Conservation (phyloP, 1,140 invertebrate species). For the Drosophila ercepeae region DNA sequence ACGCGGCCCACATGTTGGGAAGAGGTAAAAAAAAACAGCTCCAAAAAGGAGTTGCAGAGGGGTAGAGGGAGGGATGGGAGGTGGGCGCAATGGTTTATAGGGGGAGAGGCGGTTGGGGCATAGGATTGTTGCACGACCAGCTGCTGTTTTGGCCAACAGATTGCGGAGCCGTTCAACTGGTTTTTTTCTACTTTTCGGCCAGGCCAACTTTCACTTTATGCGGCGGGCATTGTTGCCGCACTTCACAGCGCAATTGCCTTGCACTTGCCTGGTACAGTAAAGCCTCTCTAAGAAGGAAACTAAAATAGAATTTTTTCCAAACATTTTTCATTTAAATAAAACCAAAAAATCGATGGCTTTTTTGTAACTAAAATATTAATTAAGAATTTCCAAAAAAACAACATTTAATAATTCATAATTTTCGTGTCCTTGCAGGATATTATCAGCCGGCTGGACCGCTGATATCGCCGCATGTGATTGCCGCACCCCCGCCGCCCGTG, state of each 20-base stretch:
- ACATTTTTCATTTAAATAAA: too few species aligned
- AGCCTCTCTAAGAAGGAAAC: not conserved
- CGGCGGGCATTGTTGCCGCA: slow-evolving; percentile 55
- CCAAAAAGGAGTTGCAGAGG: not conserved
- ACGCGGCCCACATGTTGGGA: slow-evolving; percentile 81
- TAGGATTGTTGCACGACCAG: slow-evolving; percentile 71
- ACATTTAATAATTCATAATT: not conserved
- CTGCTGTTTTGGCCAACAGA: slow-evolving; percentile 36
- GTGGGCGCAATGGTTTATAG: not conserved
- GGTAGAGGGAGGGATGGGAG: not conserved
- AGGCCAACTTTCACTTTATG: slow-evolving; percentile 77
- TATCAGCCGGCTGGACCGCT: slow-evolving; percentile 94
- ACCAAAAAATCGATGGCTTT: not conserved
- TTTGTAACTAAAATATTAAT: not conserved
- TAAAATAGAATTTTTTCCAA: too few species aligned
- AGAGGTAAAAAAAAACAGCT: slow-evolving; percentile 72
- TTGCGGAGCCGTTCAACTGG: slow-evolving; percentile 61
- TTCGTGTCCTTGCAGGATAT: slow-evolving; percentile 88
- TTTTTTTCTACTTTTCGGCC: slow-evolving; percentile 55
- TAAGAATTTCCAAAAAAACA: not conserved
- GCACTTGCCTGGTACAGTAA: slow-evolving; percentile 4
- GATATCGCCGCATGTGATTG: slow-evolving; percentile 88
- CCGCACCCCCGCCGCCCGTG: slow-evolving; percentile 77
- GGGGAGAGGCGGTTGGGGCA: not conserved
- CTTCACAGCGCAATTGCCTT: slow-evolving; percentile 38